These are phyloP conservation scores for Ornithoptera priamus DNA, from an alignment of 2,888 invertebrate species.

Conservation along the genomic window DNA sequence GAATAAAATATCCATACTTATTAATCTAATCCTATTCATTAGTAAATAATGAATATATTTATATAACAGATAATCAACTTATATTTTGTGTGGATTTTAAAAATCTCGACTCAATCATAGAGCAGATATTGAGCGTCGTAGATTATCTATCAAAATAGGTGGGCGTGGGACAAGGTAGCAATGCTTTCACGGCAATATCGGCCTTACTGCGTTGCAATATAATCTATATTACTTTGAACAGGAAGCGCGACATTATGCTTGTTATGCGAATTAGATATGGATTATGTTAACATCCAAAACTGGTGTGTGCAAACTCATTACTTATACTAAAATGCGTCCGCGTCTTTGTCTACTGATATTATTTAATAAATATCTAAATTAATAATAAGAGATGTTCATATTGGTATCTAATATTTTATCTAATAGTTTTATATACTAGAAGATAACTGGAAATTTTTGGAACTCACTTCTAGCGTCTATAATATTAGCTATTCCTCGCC, in stretches of 20 bases:
- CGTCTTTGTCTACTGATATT: background rate
- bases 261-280: conserved; percentile 18
- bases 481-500: no score
- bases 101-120: background rate
- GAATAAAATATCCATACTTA: background rate
- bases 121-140: conserved; percentile 1
- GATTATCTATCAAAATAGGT: conserved; percentile 1
- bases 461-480: no score
- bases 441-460: no score
- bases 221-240: background rate
- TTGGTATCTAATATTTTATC: no score
- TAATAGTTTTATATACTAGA: no score
- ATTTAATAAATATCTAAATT: background rate
- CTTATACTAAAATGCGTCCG: background rate
- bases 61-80: background rate
- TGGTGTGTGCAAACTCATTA: conserved; percentile 14
- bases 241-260: background rate
- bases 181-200: background rate
- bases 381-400: background rate
- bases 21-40: background rate
- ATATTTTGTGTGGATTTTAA: background rate
- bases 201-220: background rate
- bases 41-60: background rate
- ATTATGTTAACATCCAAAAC: conserved; percentile 10
- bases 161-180: conserved; percentile 10